These are phyloP conservation scores for Tachystola acroxantha DNA, from an alignment of 2,888 invertebrate genomes.

Conservation along the genomic window DNA sequence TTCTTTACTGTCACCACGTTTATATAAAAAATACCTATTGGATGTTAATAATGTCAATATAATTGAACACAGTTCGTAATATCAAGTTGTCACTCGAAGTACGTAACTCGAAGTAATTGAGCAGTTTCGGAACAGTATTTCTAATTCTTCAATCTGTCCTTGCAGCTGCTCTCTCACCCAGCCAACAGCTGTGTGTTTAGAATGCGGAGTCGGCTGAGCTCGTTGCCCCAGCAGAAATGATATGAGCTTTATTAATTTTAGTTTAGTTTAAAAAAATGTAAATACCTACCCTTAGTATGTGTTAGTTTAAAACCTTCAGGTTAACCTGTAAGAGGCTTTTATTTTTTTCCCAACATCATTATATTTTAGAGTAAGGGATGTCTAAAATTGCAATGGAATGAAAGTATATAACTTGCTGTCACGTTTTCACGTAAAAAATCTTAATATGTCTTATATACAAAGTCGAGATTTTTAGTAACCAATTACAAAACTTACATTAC, in stretches of 20 bases:
- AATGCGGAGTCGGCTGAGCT: constrained; percentile 5
- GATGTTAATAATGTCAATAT: too few species aligned
- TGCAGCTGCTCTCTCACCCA: constrained; percentile 8
- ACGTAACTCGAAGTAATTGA: too few species aligned
- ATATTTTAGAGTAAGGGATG: too few species aligned
- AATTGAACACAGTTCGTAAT: too few species aligned
- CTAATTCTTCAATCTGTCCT: constrained; percentile 6
- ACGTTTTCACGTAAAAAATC: too few species aligned
- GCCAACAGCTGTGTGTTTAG: constrained; percentile 6
- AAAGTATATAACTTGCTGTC: too few species aligned
- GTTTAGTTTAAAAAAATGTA: constrained; percentile 11
- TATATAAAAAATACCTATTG: too few species aligned
- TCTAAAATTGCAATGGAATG: too few species aligned
- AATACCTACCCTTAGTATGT: constrained; percentile 24
- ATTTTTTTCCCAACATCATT: background rate
- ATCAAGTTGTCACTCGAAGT: too few species aligned
- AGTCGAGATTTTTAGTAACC: too few species aligned
- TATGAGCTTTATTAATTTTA: constrained; percentile 10
- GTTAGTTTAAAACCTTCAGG: constrained; percentile 23
- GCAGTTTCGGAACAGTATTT: background rate
- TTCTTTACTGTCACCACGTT: background rate
- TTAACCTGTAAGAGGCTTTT: constrained; percentile 14
- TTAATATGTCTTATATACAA: too few species aligned
- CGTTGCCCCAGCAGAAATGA: constrained; percentile 10
- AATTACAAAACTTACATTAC: too few species aligned